A percentile compares a stretch with the other conserved stretches of the same genome.
Conservation (phyloP, 2,113 vertebrate genomes). For the Symphodus melops region DNA sequence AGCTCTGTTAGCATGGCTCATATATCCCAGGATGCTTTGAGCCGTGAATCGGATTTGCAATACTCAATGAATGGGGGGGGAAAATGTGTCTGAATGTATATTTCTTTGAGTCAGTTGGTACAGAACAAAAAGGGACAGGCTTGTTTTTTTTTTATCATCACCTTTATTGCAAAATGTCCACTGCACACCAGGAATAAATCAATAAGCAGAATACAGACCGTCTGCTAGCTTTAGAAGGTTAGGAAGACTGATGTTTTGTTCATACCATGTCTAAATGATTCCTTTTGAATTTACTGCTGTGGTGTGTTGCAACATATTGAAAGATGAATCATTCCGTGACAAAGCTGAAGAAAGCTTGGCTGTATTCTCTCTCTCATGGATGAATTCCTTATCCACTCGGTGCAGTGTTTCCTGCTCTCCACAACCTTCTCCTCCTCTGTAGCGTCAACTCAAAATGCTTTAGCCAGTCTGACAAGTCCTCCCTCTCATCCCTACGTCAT, state of each 20-base stretch:
- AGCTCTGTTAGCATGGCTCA: too few relatives aligned
- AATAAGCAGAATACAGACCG: not conserved
- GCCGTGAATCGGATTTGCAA: too few relatives aligned
- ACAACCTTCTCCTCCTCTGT: not conserved
- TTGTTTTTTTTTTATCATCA: not conserved
- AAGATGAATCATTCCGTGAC: slow-evolving; percentile 34
- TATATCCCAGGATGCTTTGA: too few relatives aligned
- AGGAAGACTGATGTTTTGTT: not conserved
- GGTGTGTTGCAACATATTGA: not conserved
- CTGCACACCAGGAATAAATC: not conserved
- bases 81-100: not conserved
- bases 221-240: not conserved
- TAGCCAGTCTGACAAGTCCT: slow-evolving; percentile 5
- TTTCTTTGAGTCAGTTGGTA: not conserved
- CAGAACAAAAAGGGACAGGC: not conserved
- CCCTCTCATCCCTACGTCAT: not conserved
- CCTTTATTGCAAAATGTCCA: not conserved
- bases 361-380: not conserved
- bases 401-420: not conserved
- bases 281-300: not conserved
- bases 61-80: too few relatives aligned
- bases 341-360: slow-evolving; percentile 23
- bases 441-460: slow-evolving; percentile 1
- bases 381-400: slow-evolving; percentile 11
- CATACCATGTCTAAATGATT: not conserved